phyloP scores from a whole-genome alignment of 2,797 vertebrate species.

The Lagothrix lagotricha region DNA sequence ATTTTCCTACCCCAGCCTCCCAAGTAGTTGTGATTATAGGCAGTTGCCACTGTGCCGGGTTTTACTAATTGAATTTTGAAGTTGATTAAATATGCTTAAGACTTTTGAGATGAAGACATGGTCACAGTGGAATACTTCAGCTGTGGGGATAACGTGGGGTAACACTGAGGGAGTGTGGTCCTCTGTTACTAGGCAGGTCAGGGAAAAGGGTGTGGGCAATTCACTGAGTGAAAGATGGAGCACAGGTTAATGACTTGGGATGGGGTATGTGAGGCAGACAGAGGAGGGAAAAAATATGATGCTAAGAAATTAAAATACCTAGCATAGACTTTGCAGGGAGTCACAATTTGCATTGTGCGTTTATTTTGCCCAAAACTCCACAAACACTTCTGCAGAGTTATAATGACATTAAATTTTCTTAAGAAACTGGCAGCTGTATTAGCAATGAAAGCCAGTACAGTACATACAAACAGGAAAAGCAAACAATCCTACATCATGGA shows the following conservation, averaged over 20 bases:
- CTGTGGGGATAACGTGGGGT: background rate
- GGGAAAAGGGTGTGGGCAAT: background rate
- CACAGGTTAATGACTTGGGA: background rate
- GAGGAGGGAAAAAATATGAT: background rate
- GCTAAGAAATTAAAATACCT: background rate
- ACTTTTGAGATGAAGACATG: background rate
- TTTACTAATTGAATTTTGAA: background rate
- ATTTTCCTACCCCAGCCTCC: background rate
- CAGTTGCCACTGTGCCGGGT: rapidly evolving
- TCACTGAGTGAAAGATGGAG: background rate
- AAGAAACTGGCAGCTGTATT: background rate
- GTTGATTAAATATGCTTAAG: background rate
- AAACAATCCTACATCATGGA: background rate
- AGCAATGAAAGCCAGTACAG: background rate
- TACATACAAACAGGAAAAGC: background rate
- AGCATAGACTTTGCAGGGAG: background rate
- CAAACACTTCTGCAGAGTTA: background rate
- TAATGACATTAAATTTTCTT: background rate
- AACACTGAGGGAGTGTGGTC: background rate
- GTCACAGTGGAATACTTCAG: background rate
- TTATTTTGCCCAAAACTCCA: background rate
- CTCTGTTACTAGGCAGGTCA: background rate
- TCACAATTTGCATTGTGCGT: background rate
- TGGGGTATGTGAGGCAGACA: background rate
- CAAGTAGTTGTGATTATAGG: background rate